These are phyloP conservation scores for Paralichthys olivaceus DNA, from an alignment of 2,113 vertebrate species.

Conservation along the genomic window DNA sequence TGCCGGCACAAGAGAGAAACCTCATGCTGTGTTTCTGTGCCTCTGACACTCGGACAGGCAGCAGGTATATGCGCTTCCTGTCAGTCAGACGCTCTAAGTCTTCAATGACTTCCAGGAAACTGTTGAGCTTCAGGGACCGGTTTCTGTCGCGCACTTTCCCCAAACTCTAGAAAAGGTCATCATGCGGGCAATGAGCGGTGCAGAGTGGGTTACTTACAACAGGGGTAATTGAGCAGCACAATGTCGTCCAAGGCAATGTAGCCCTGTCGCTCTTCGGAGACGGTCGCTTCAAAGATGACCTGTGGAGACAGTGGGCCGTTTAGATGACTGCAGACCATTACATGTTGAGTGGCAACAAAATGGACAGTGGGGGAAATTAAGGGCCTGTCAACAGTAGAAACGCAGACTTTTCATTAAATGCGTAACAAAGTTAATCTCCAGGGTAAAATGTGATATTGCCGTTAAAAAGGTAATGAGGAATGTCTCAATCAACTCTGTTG, in stretches of 20 bases:
- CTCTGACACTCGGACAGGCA: slow-evolving; percentile 14
- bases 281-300: slow-evolving; percentile 94
- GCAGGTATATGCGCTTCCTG: background rate
- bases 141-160: background rate
- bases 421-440: background rate
- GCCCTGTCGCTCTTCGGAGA: slow-evolving; percentile 88
- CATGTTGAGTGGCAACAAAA: slow-evolving; percentile 17
- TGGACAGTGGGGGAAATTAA: slow-evolving; percentile 15
- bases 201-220: slow-evolving; percentile 87
- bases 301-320: slow-evolving; percentile 68
- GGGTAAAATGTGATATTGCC: too few species aligned
- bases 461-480: too few species aligned
- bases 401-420: too few species aligned
- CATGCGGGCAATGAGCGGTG: slow-evolving; percentile 9
- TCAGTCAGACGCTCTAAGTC: slow-evolving; percentile 13
- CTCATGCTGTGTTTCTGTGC: slow-evolving; percentile 40
- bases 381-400: background rate
- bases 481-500: too few species aligned
- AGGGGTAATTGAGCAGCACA: slow-evolving; percentile 94
- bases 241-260: slow-evolving; percentile 96
- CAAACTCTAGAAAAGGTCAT: slow-evolving; percentile 52
- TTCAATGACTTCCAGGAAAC: slow-evolving; percentile 21
- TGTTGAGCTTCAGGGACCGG: background rate
- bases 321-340: background rate
- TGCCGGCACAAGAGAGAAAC: slow-evolving; percentile 44